Evolutionary conservation across 2,113 vertebrate genomes (phyloP).

Genomic region (Rhabdornis inornatus): DNA sequence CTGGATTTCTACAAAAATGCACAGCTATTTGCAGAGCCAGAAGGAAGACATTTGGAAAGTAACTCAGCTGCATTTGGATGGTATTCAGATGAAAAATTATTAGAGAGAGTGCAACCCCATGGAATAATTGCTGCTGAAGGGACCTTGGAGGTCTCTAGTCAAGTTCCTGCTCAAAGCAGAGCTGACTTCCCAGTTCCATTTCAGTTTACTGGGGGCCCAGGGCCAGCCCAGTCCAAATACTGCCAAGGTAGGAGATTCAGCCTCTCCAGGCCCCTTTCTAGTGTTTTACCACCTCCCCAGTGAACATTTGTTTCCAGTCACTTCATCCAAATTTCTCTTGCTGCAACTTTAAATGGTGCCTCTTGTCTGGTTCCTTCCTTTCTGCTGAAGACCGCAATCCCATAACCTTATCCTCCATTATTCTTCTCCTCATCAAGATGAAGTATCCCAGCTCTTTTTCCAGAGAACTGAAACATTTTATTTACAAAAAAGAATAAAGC

Average conservation of each 20-base stretch:
- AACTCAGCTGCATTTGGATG: not conserved
- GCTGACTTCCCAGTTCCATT: not conserved
- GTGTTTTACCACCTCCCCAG: not conserved
- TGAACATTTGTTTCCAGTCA: not conserved
- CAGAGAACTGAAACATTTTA: not conserved
- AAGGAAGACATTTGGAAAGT: not conserved
- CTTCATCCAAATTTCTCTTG: not conserved
- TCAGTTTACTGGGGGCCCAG: not conserved
- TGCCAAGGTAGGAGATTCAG: not conserved
- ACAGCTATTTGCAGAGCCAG: not conserved
- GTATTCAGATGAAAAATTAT: not conserved
- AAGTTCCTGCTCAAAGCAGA: not conserved
- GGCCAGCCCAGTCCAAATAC: not conserved
- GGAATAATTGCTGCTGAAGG: not conserved
- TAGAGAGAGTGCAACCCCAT: not conserved
- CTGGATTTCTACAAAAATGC: not conserved
- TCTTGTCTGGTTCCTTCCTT: not conserved
- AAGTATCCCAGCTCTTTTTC: not conserved
- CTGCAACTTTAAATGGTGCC: not conserved
- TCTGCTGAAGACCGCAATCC: not conserved
- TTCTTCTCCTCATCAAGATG: not conserved
- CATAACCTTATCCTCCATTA: not conserved
- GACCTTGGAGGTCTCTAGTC: not conserved
- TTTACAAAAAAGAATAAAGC: not conserved
- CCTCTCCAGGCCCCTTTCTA: not conserved